These are phyloP conservation scores for Orussus abietinus DNA, from an alignment of 1,140 invertebrate genomes.

Conservation along the genomic window DNA sequence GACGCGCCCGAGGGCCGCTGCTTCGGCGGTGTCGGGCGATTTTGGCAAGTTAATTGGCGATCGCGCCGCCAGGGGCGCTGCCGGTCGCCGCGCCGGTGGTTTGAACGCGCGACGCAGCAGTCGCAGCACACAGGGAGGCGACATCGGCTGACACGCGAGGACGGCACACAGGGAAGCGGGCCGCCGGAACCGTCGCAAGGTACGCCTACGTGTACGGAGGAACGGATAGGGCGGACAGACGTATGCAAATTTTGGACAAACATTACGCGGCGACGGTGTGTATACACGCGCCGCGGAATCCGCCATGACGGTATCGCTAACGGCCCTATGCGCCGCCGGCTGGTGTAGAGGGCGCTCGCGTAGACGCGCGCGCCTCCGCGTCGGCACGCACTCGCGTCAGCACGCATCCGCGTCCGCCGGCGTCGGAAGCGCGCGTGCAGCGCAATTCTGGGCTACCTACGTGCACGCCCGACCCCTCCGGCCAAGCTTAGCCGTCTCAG, in stretches of 20 bases:
- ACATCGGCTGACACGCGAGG: constrained; percentile 5
- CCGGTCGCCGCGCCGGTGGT: neutral
- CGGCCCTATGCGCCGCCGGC: neutral
- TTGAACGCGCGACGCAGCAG: neutral
- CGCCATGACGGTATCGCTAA: neutral
- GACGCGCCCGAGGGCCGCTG: too few species aligned
- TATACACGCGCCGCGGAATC: constrained; percentile 14
- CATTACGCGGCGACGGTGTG: constrained; percentile 41
- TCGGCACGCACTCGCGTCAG: too few species aligned
- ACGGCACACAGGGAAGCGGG: constrained; percentile 8
- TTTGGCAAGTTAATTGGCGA: constrained; percentile 9
- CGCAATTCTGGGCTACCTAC: too few species aligned
- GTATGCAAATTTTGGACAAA: constrained; percentile 50
- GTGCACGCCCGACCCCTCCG: neutral
- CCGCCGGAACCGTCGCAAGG: neutral
- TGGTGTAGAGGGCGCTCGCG: too few species aligned
- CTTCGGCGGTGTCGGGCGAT: constrained; percentile 8
- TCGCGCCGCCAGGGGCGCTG: neutral
- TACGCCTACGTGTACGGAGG: constrained; percentile 14
- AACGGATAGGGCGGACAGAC: constrained; percentile 42
- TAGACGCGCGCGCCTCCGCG: too few species aligned
- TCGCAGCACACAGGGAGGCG: constrained; percentile 4
- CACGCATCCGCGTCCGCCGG: too few species aligned
- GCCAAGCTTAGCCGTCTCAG: constrained; percentile 7
- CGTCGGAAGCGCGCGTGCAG: too few species aligned